phyloP scores from a whole-genome alignment of 1,140 invertebrate genomes.

The Drosophila punjabiensis region DNA sequence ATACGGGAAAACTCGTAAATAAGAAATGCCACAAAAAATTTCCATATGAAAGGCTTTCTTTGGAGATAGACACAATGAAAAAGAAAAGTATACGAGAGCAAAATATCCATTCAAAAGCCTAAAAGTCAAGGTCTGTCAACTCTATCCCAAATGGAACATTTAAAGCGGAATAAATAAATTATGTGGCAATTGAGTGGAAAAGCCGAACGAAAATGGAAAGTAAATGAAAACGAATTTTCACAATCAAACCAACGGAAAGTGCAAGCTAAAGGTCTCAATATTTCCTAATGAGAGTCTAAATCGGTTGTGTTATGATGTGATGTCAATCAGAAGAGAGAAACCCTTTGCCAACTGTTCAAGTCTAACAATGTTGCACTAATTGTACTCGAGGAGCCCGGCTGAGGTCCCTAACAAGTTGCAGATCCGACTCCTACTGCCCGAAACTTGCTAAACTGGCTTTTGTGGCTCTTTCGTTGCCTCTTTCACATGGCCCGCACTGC shows the following conservation, averaged over 20 bases:
- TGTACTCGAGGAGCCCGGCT: constrained; percentile 13
- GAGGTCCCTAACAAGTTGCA: constrained; percentile 39
- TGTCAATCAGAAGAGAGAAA: constrained; percentile 33
- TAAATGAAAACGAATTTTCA: constrained; percentile 30
- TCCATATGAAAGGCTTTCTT: constrained; percentile 47
- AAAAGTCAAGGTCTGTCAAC: constrained; percentile 52
- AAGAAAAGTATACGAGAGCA: constrained; percentile 4
- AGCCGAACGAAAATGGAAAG: constrained; percentile 34
- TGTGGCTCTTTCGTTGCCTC: constrained; percentile 50
- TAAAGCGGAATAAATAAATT: constrained; percentile 42
- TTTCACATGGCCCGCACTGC: constrained; percentile 48
- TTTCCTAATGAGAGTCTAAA: constrained; percentile 16
- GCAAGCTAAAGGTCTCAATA: constrained; percentile 22
- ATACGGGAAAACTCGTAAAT: constrained; percentile 44
- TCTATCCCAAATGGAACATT: constrained; percentile 34
- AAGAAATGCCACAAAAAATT: constrained; percentile 46
- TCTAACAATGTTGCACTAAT: constrained; percentile 29
- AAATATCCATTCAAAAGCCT: constrained; percentile 21
- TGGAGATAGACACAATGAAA: not conserved
- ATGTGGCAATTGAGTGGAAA: constrained; percentile 28
- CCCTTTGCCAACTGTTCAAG: not conserved
- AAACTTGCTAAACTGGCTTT: constrained; percentile 77
- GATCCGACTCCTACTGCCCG: constrained; percentile 30
- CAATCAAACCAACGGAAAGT: constrained; percentile 24
- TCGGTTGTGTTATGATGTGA: constrained; percentile 14